Conservation (phyloP, 2,888 invertebrate species). For the Monoplex corrugatus region DNA sequence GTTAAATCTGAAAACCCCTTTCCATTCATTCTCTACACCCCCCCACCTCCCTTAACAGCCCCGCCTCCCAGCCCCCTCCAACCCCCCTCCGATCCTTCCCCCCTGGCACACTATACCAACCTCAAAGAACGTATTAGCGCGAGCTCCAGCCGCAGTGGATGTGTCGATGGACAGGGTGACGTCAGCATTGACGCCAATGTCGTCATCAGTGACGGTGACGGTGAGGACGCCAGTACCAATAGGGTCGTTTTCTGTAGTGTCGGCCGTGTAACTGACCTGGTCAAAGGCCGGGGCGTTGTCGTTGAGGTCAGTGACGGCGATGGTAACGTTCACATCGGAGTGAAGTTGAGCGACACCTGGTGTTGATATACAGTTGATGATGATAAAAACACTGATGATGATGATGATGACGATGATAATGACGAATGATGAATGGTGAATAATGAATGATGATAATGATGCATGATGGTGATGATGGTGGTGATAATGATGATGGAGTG, state of each 20-base stretch:
- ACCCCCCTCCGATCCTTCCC: neutral
- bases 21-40: neutral
- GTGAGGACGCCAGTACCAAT: slow-evolving; percentile 48
- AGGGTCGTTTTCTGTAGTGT: slow-evolving; percentile 55
- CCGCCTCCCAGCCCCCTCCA: neutral
- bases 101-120: neutral
- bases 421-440: no score
- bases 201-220: slow-evolving; percentile 62
- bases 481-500: no score
- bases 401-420: no score
- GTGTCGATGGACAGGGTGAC: slow-evolving; percentile 58
- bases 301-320: slow-evolving; percentile 71
- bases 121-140: slow-evolving; percentile 21
- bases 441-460: no score
- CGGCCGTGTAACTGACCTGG: slow-evolving; percentile 57
- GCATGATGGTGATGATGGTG: no score
- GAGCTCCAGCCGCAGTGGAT: slow-evolving; percentile 34
- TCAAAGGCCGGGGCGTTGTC: slow-evolving; percentile 73
- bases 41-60: neutral
- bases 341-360: slow-evolving; percentile 62
- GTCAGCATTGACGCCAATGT: slow-evolving; percentile 59
- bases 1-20: no score
- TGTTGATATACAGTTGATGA: no score
- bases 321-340: slow-evolving; percentile 61
- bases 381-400: no score